Conservation (phyloP, 2,888 invertebrate genomes). For the Monochamus alternatus region DNA sequence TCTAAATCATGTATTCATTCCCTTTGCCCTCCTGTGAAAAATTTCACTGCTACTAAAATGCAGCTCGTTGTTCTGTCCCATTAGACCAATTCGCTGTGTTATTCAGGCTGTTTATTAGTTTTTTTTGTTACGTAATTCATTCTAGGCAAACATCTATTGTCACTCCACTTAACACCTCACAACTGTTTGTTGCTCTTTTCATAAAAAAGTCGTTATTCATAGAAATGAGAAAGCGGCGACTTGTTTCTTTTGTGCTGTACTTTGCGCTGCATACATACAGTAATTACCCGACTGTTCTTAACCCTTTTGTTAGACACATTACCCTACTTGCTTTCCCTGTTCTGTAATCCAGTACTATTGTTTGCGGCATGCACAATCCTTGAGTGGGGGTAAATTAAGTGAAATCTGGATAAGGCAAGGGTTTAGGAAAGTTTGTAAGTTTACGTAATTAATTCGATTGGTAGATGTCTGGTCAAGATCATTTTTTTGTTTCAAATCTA, state of each 20-base stretch:
- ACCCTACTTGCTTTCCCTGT: background rate
- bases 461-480: too few relatives aligned
- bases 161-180: constrained; percentile 11
- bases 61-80: background rate
- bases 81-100: background rate
- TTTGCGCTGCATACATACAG: background rate
- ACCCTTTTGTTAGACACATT: constrained; percentile 11
- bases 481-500: too few relatives aligned
- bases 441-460: too few relatives aligned
- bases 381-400: too few relatives aligned
- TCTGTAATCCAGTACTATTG: background rate
- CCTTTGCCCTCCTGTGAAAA: too few relatives aligned
- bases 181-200: constrained; percentile 9
- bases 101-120: background rate
- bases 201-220: constrained; percentile 1
- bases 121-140: background rate
- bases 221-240: constrained; percentile 1
- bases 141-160: constrained; percentile 14
- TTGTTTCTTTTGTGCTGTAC: constrained; percentile 2
- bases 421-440: too few relatives aligned
- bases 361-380: too few relatives aligned
- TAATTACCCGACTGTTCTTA: constrained; percentile 4
- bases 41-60: too few relatives aligned
- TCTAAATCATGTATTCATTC: too few relatives aligned
- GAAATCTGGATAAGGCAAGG: too few relatives aligned